Evolutionary conservation across 2,113 vertebrate species (phyloP).

Genomic region (Campylorhamphus procurvoides): DNA sequence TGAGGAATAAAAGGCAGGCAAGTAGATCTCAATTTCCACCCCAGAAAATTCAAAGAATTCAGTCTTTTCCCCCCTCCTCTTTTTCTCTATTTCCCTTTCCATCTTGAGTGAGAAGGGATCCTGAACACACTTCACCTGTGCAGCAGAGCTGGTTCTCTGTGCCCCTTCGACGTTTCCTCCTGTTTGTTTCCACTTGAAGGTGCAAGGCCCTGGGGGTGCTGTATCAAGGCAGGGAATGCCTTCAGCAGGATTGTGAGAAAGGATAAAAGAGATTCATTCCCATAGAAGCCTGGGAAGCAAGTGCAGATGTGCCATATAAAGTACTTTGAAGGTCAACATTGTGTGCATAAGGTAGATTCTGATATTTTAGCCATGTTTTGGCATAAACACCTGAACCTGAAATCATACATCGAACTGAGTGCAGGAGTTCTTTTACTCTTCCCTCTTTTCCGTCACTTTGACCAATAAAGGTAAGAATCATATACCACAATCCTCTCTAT

Average conservation of each 20-base stretch:
- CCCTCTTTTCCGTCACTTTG: background rate
- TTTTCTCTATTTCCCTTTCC: background rate
- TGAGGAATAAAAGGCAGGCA: background rate
- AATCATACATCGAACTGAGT: background rate
- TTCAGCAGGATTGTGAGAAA: background rate
- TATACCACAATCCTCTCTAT: background rate
- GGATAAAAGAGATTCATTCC: background rate
- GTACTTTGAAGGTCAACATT: background rate
- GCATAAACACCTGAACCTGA: background rate
- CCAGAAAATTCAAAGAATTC: background rate
- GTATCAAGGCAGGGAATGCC: background rate
- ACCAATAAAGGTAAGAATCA: background rate
- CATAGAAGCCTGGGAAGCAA: background rate
- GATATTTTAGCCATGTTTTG: background rate
- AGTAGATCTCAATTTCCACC: background rate
- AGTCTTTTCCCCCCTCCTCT: background rate
- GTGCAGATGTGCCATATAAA: background rate
- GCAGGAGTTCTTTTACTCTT: background rate
- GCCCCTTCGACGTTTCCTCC: rapidly evolving
- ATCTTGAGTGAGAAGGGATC: background rate
- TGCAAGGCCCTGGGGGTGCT: background rate
- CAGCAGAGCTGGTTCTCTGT: background rate
- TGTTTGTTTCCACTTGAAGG: background rate
- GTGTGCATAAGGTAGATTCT: background rate
- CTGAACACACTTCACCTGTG: background rate